These are phyloP conservation scores for Melanotaenia maccullochi DNA, from an alignment of 2,797 vertebrate species.

Conservation along the genomic window DNA sequence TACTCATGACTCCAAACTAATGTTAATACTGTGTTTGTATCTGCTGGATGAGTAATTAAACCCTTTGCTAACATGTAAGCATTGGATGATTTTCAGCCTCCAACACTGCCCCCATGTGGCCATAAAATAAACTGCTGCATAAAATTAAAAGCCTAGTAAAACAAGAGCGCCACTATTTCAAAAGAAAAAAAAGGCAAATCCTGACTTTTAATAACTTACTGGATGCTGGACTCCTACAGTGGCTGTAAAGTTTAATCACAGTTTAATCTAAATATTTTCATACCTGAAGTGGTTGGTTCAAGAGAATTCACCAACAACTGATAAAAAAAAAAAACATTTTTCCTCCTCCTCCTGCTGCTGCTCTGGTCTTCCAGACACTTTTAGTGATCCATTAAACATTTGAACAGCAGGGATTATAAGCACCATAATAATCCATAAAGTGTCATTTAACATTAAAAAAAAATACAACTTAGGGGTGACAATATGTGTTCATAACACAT, in stretches of 20 bases:
- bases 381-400: constrained; percentile 32
- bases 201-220: background rate
- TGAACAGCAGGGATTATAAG: constrained; percentile 53
- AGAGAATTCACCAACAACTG: background rate
- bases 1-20: background rate
- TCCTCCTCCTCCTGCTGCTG: constrained; percentile 5
- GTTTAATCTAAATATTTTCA: background rate
- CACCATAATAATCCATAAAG: constrained; percentile 67
- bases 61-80: background rate
- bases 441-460: constrained; percentile 60
- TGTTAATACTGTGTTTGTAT: background rate
- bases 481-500: constrained; percentile 75
- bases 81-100: background rate
- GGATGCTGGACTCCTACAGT: constrained; percentile 42
- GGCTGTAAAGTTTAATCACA: constrained; percentile 33
- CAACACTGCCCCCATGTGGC: constrained; percentile 2
- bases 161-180: too few species aligned
- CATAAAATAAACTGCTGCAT: background rate
- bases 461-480: constrained; percentile 40
- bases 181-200: background rate
- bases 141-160: too few species aligned
- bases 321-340: background rate
- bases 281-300: background rate
- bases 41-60: background rate
- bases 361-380: constrained; percentile 28